Conservation (phyloP, 2,888 invertebrate species). For the Podotricha telesiphe region DNA sequence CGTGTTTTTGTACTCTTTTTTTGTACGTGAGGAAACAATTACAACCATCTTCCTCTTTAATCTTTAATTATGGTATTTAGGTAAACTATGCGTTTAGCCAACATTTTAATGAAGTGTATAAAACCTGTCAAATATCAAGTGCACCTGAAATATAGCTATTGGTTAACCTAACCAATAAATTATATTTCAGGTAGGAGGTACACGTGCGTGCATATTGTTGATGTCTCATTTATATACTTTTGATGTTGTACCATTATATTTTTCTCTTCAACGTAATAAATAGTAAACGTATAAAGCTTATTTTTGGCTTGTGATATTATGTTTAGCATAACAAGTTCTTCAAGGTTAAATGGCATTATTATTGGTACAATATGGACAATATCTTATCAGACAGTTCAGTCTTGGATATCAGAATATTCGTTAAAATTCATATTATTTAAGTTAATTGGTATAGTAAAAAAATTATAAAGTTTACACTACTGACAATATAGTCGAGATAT, state of each 20-base stretch:
- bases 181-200: too few species aligned
- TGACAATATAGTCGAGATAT: too few species aligned
- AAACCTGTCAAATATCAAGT: too few species aligned
- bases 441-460: background rate
- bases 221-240: background rate
- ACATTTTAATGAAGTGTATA: too few species aligned
- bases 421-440: background rate
- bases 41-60: too few species aligned
- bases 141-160: too few species aligned
- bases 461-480: too few species aligned
- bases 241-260: background rate
- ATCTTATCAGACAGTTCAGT: constrained; percentile 29
- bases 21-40: too few species aligned
- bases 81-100: background rate
- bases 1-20: too few species aligned
- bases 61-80: too few species aligned
- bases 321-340: constrained; percentile 75
- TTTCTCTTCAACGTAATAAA: constrained; percentile 6
- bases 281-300: constrained; percentile 52
- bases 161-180: too few species aligned
- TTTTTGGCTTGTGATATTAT: constrained; percentile 65
- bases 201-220: too few species aligned
- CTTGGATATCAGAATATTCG: constrained; percentile 14
- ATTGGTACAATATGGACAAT: constrained; percentile 52
- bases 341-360: constrained; percentile 67